A percentile compares a stretch with the other conserved stretches of the same genome.
Evolutionary conservation across 1,140 invertebrate species (phyloP).

Genomic region (Colletes gigas): DNA sequence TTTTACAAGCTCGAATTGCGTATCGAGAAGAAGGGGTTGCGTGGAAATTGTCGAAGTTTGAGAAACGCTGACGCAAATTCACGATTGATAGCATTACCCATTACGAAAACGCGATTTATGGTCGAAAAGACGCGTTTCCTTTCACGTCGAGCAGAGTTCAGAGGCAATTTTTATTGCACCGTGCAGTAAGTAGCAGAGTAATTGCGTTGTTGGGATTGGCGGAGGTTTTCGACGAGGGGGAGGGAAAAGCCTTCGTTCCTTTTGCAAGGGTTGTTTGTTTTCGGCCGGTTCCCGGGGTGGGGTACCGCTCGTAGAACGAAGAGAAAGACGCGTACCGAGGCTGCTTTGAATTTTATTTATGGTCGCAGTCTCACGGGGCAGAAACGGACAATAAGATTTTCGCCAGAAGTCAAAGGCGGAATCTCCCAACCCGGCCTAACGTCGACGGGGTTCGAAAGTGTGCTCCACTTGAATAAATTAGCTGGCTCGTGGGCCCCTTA

Average conservation of each 20-base stretch:
- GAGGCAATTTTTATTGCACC: no score
- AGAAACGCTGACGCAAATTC: no score
- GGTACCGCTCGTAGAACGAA: background rate
- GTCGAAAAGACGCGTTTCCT: no score
- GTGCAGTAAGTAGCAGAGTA: background rate
- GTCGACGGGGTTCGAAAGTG: background rate
- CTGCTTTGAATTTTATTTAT: conserved; percentile 33
- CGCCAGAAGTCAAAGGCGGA: conserved; percentile 8
- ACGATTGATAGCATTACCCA: no score
- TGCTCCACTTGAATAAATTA: conserved; percentile 73
- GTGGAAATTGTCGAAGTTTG: no score
- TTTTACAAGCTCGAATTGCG: no score
- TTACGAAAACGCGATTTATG: no score
- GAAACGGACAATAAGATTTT: conserved; percentile 15
- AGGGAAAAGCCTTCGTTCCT: background rate
- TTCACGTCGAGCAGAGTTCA: no score
- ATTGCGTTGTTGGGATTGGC: background rate
- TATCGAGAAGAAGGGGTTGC: no score
- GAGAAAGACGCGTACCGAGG: background rate
- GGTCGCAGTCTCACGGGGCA: conserved; percentile 7
- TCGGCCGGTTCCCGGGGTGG: background rate
- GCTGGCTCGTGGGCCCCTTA: conserved; percentile 2
- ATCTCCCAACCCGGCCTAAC: conserved; percentile 9
- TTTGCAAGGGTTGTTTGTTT: conserved; percentile 33
- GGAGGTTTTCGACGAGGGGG: background rate